Percentiles rank a stretch among this genome's conserved stretches.
These are phyloP conservation scores for Leptocoma aspasia DNA, from an alignment of 2,113 vertebrate genomes.

Conservation along the genomic window DNA sequence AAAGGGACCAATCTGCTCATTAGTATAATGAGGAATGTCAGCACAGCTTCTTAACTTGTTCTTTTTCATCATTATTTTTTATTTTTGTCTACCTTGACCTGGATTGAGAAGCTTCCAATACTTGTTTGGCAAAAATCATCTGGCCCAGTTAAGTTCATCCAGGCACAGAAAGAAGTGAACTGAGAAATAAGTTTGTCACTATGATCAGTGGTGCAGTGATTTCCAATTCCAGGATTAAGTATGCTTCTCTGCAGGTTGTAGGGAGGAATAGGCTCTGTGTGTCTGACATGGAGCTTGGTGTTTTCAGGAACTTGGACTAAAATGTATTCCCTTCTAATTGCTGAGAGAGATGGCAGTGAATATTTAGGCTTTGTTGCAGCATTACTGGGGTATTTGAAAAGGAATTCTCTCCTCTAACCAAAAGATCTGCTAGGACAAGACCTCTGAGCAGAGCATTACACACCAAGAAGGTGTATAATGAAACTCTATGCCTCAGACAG, in stretches of 20 bases:
- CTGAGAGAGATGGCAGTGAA: neutral
- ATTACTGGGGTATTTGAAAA: neutral
- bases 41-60: neutral
- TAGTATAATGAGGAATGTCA: neutral
- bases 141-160: neutral
- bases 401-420: neutral
- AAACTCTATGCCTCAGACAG: neutral
- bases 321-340: neutral
- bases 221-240: neutral
- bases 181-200: conserved; percentile 5
- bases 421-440: neutral
- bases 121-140: neutral
- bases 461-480: neutral
- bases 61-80: neutral
- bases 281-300: neutral
- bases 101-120: neutral
- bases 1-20: neutral
- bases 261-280: neutral
- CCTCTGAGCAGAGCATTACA: neutral
- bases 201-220: neutral
- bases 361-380: neutral
- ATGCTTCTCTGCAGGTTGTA: neutral
- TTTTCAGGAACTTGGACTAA: neutral
- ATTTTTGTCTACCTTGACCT: neutral
- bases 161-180: conserved; percentile 6